These are phyloP conservation scores for Scytalopus superciliaris DNA, from an alignment of 2,113 vertebrate species.

Conservation along the genomic window DNA sequence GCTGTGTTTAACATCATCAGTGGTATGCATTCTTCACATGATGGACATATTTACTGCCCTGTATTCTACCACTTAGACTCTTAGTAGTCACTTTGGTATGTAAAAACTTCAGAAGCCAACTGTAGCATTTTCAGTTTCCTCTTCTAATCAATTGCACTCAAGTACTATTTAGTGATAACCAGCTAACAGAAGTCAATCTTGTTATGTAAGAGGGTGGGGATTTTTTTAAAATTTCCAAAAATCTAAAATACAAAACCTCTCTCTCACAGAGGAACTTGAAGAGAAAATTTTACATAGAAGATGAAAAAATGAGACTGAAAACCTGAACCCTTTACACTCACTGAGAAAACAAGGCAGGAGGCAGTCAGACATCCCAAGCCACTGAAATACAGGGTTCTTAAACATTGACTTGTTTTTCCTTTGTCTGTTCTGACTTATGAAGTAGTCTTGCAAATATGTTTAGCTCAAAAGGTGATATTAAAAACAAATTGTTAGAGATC, in stretches of 20 bases:
- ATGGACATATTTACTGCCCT: not conserved
- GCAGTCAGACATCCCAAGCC: not conserved
- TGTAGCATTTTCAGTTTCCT: not conserved
- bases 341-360: not conserved
- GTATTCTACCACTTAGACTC: not conserved
- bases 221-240: not conserved
- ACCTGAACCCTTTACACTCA: not conserved
- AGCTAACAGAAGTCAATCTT: not conserved
- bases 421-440: constrained; percentile 41
- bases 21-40: not conserved
- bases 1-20: constrained; percentile 10
- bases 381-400: not conserved
- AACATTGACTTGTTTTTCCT: constrained; percentile 9
- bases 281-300: not conserved
- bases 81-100: not conserved
- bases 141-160: not conserved
- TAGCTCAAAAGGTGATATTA: constrained; percentile 68
- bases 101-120: not conserved
- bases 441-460: constrained; percentile 36
- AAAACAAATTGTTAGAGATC: constrained; percentile 73
- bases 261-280: not conserved
- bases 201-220: not conserved
- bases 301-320: not conserved
- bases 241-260: not conserved
- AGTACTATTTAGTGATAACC: not conserved